Base-by-base conservation (phyloP, 64 coral and sea anemone genomes). In the Montipora efflorescens region DNA sequence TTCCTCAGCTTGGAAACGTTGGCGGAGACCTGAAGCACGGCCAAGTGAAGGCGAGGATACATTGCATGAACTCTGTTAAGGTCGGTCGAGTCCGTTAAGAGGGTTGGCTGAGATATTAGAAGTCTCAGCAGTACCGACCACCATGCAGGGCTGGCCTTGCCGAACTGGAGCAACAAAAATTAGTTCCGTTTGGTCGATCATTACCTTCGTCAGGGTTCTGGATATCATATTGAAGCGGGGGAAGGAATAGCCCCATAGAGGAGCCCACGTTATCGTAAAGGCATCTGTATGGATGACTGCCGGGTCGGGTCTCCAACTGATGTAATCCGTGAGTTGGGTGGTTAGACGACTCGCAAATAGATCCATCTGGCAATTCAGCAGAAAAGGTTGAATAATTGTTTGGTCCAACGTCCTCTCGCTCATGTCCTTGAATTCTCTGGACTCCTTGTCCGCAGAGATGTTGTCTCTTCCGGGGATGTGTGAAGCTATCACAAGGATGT, bases 281-380 rank as follows among this genome's bases (percentile, higher is more conserved):
- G 90, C 79, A 22, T 84, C 90, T 74, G 90, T 83, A 45, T 83
- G n/a, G 36, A 84, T 52, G 0, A 49, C 78, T n/a, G 18, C 79
- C 18, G 80, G 78, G 18, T 91, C 89, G 8, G 80, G 90, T 49
- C 72, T 92, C 90, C 90, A 92, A 76, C 90, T 92, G 80, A 48
- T 22, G 79, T 84, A 81, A 19, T 47, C 25, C n/a, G 57, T 47
- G 13, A 83, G 72, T 46, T 75, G 90, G 61, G 14, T 51, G 53
- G 90, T 86, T 7, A 89, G 67, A 5, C 69, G 87, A 77, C 49
- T 61, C 2, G 87, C 87, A 61, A 89, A 89, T 0, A 79, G 87
- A 75, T 89, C 55, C 19, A 8, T 21, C 68, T 67, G 28, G 15
- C 61, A 66, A 71, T 71, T 4, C 20, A 5, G 68, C 16, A 71